Evolutionary conservation across 2,888 invertebrate species (phyloP).

Genomic region (Punctoribates punctum): DNA sequence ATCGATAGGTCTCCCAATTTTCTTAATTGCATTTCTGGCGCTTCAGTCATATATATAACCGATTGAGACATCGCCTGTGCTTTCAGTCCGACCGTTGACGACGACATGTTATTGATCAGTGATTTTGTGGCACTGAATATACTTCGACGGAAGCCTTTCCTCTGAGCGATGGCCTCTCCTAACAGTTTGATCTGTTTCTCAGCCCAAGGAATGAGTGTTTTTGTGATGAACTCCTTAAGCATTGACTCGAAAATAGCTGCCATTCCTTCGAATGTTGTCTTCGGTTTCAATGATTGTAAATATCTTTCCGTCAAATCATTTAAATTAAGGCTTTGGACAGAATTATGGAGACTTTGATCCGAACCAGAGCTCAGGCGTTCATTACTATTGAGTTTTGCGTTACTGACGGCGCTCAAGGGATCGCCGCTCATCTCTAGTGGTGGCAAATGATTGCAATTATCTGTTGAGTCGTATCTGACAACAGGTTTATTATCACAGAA

Average conservation of each 20-base stretch:
- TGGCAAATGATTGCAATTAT: background rate
- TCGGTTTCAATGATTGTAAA: background rate
- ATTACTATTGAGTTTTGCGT: background rate
- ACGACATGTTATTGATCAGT: conserved; percentile 64
- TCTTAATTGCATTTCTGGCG: conserved; percentile 83
- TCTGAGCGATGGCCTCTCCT: conserved; percentile 65
- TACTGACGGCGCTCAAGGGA: background rate
- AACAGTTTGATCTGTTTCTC: conserved; percentile 79
- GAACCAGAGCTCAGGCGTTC: background rate
- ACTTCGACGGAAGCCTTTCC: conserved; percentile 86
- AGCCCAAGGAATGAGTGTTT: conserved; percentile 73
- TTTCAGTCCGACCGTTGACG: conserved; percentile 38
- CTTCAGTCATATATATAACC: conserved; percentile 59
- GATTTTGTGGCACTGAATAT: conserved; percentile 89
- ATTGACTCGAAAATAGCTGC: background rate
- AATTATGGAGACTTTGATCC: conserved; percentile 2
- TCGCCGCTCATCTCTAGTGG: background rate
- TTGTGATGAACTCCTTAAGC: conserved; percentile 37
- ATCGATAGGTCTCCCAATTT: conserved; percentile 93
- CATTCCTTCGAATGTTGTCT: background rate
- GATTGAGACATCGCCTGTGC: conserved; percentile 4
- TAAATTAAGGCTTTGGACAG: background rate
- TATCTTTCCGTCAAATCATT: background rate
- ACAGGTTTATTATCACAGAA: conserved; percentile 4
- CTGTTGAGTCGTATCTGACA: background rate